A percentile compares a stretch with the other conserved stretches of the same genome.
These are phyloP conservation scores for Xenus cinereus DNA, from an alignment of 2,113 vertebrate genomes.

Conservation along the genomic window DNA sequence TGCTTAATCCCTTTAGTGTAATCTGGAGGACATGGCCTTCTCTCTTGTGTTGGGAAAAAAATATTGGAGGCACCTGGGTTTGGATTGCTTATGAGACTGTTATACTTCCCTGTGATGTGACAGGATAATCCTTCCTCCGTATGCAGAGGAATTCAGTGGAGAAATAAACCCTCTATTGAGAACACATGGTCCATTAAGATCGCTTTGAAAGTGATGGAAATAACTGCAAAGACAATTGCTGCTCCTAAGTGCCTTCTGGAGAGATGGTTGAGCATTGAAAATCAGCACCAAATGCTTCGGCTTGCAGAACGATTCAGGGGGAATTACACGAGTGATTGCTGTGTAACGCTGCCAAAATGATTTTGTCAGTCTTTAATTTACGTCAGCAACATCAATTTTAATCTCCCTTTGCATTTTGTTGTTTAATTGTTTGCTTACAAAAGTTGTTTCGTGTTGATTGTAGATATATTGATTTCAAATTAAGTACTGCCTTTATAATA, in stretches of 20 bases:
- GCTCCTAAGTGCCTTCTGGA: constrained; percentile 7
- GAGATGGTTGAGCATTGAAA: neutral
- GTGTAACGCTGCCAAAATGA: neutral
- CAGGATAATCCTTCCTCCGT: neutral
- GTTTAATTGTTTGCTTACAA: neutral
- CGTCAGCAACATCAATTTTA: neutral
- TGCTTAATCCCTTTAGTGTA: neutral
- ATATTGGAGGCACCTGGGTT: neutral
- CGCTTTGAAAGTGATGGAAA: constrained; percentile 6
- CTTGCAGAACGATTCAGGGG: neutral
- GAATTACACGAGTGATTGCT: neutral
- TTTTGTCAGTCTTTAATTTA: constrained; percentile 10
- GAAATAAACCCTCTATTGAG: neutral
- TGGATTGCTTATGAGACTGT: neutral
- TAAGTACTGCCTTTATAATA: neutral
- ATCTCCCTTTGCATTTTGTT: neutral
- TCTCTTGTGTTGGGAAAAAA: neutral
- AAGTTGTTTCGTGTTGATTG: neutral
- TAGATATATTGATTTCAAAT: neutral
- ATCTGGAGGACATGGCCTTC: neutral
- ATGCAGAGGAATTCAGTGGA: neutral
- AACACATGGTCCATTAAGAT: neutral
- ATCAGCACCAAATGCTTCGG: neutral
- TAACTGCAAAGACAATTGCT: constrained; percentile 14
- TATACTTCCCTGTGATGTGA: neutral